phyloP scores from a whole-genome alignment of 2,113 vertebrate species.

The Gobius niger region DNA sequence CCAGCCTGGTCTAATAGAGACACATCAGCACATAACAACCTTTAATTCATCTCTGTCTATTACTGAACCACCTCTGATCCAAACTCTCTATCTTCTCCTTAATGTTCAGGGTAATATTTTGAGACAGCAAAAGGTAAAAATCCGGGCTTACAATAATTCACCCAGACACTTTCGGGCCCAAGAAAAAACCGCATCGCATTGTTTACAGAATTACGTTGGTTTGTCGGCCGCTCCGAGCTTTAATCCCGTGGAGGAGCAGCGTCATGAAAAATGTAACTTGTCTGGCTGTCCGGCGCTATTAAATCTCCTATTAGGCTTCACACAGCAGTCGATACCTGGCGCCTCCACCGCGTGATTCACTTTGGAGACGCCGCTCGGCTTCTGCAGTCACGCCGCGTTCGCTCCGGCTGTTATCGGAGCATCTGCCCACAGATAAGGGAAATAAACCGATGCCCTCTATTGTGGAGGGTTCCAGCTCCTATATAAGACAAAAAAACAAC shows the following conservation, averaged over 20 bases:
- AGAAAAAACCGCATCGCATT: conserved; percentile 9
- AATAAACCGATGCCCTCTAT: not conserved
- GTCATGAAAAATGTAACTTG: conserved; percentile 60
- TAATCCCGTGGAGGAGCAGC: conserved; percentile 46
- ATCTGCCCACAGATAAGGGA: conserved; percentile 12
- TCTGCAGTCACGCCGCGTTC: conserved; percentile 7
- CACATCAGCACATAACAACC: too few relatives aligned
- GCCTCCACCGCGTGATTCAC: conserved; percentile 57
- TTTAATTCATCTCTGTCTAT: not conserved
- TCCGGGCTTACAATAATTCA: conserved; percentile 29
- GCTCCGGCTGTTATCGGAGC: conserved; percentile 23
- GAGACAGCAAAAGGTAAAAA: not conserved
- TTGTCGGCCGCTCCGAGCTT: conserved; percentile 52
- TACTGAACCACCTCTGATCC: not conserved
- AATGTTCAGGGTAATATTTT: conserved; percentile 44
- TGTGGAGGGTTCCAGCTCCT: too few relatives aligned
- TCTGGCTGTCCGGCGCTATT: conserved; percentile 54
- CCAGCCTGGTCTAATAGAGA: too few relatives aligned
- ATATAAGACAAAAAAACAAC: too few relatives aligned
- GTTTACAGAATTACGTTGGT: conserved; percentile 42
- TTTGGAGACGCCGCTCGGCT: conserved; percentile 55
- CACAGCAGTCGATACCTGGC: conserved; percentile 46
- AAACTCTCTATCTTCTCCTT: conserved; percentile 25
- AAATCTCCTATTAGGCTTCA: conserved; percentile 49
- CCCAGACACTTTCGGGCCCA: conserved; percentile 15